Percentiles rank a stretch among this genome's conserved stretches.
Evolutionary conservation across 1,140 invertebrate species (phyloP).

Genomic region (Apis laboriosa): DNA sequence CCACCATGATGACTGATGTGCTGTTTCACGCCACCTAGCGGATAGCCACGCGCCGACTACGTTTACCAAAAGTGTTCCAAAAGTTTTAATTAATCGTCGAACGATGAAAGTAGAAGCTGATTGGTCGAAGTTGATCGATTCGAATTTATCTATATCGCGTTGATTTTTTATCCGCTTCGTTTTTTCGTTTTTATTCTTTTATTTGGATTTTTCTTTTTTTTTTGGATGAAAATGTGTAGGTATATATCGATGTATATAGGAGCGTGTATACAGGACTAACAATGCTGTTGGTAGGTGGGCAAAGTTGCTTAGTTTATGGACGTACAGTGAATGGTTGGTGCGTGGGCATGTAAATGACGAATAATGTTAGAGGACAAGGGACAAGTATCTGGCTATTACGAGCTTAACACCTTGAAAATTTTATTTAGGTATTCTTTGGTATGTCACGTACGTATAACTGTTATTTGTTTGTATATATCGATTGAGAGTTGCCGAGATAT

Average conservation of each 20-base stretch:
- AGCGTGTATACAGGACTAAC: not conserved
- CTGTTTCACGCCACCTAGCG: not conserved
- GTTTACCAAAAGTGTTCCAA: not conserved
- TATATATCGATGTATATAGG: not conserved
- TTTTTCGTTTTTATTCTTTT: not conserved
- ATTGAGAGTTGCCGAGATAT: not conserved
- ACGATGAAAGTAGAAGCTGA: not conserved
- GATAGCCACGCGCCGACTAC: not conserved
- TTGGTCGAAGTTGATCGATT: no score
- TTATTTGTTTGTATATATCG: not conserved
- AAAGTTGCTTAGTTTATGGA: not conserved
- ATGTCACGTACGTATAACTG: not conserved
- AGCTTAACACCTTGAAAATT: not conserved
- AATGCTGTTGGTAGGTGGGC: slow-evolving; percentile 13
- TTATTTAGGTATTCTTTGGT: not conserved
- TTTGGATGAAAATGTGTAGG: not conserved
- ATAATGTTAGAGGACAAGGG: not conserved
- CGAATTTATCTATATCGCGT: not conserved
- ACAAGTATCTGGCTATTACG: not conserved
- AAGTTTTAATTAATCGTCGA: slow-evolving; percentile 19
- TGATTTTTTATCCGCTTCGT: not conserved
- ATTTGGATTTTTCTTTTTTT: not conserved
- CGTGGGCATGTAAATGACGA: slow-evolving; percentile 11
- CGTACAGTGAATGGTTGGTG: not conserved
- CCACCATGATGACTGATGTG: slow-evolving; percentile 1